Base-by-base conservation (phyloP, 2,797 vertebrate genomes). In the Geotrypetes seraphini region DNA sequence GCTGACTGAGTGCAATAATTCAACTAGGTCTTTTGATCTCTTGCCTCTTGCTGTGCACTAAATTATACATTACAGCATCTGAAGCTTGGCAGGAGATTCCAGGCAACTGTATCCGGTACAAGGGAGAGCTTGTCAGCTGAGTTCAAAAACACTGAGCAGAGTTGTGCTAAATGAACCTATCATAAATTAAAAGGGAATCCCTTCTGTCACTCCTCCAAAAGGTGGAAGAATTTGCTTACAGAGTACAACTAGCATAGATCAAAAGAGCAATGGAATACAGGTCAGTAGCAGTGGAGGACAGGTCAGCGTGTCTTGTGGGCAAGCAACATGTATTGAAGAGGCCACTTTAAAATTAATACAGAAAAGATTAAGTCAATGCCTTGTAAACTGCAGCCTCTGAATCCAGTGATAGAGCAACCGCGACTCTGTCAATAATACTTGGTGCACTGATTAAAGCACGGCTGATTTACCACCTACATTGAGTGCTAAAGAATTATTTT, bases 11-110 rank as follows among this genome's bases (percentile, higher is more conserved):
- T 28, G 7, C 1, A 2, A 7, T 7, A 13, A 1, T 4, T 8
- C 12, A 12, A 12, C 12, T 13, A 19, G 8, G 2, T 13, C 0
- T n/a, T 19, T 40, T 2, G 12, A 5, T 25, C 15, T 2, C 0
- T 12, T 20, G 8, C 8, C 20, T 0, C n/a, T 22, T 6, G 19
- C 10, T 1, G 0, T 2, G 0, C 12, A 4, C 7, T 31, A 0
- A 0, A 12, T 12, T 23, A 5, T 6, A 4, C 10, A 7, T n/a
- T 6, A 0, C 10, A 15, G 19, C 1, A 0, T 12, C 17, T 7
- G 17, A 18, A 19, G 6, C 10, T 16, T 31, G 18, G 14, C 14
- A 6, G 1, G 22, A 32, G n/a, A 19, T n/a, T n/a, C n/a, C n/a
- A n/a, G n/a, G n/a, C n/a, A n/a, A n/a, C n/a, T n/a, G n/a, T n/a